Conservation (phyloP, 2,888 invertebrate genomes). For the Cephalotes varians region DNA sequence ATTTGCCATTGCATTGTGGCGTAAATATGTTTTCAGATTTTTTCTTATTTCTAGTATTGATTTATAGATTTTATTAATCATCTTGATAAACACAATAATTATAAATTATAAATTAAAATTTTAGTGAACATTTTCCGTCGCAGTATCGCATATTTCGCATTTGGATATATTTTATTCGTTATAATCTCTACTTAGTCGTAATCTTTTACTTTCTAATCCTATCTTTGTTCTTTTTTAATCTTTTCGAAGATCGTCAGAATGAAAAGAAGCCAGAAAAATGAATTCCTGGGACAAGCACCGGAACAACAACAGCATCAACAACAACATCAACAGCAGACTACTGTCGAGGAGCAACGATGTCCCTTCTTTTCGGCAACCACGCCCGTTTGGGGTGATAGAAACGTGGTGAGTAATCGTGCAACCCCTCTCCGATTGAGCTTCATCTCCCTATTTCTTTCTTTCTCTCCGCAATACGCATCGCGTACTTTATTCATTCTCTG, state of each 20-base stretch:
- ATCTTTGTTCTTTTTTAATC: background rate
- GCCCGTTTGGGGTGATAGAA: conserved; percentile 18
- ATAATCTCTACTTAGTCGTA: background rate
- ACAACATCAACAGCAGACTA: background rate
- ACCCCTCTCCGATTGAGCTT: conserved; percentile 23
- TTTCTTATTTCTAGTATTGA: background rate
- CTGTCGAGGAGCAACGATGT: background rate
- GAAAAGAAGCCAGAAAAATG: background rate
- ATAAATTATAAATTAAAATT: background rate
- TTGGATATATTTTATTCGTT: background rate
- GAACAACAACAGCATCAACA: background rate
- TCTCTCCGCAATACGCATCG: conserved; percentile 7
- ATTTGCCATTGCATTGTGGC: background rate
- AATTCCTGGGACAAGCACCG: background rate
- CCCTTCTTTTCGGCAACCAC: background rate
- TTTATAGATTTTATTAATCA: background rate
- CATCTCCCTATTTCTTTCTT: conserved; percentile 19
- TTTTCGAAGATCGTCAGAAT: background rate
- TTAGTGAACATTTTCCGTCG: background rate
- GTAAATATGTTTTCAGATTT: background rate
- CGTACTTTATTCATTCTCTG: conserved; percentile 32
- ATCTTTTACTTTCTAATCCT: background rate
- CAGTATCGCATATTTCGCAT: background rate
- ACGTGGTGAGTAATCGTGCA: conserved; percentile 38
- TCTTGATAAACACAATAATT: background rate